Percentiles rank a stretch among this genome's conserved stretches.
phyloP scores from a whole-genome alignment of 2,888 invertebrate species.

The Linnaemya vulpina region DNA sequence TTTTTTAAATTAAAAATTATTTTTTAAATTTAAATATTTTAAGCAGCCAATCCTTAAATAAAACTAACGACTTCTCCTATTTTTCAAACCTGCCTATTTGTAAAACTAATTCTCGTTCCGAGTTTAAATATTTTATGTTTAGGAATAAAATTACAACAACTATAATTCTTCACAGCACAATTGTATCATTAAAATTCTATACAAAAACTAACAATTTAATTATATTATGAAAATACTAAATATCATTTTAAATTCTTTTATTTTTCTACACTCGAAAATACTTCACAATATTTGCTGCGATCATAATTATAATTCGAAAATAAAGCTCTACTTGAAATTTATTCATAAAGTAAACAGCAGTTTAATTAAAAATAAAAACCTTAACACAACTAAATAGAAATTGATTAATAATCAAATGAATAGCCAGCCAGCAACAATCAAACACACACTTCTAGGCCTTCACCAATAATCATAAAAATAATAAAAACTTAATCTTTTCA shows the following conservation, averaged over 20 bases:
- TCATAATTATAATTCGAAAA: neutral
- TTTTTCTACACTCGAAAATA: neutral
- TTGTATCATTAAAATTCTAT: neutral
- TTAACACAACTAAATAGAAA: slow-evolving; percentile 44
- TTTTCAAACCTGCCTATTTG: too few species aligned
- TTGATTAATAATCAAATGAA: slow-evolving; percentile 42
- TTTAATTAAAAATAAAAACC: slow-evolving; percentile 9
- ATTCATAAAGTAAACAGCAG: neutral
- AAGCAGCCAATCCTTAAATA: too few species aligned
- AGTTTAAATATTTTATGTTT: too few species aligned
- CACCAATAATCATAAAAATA: slow-evolving; percentile 3
- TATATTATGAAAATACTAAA: neutral
- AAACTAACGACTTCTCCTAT: too few species aligned
- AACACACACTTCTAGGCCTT: slow-evolving; percentile 29
- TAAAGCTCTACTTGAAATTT: slow-evolving; percentile 28
- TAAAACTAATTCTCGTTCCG: too few species aligned
- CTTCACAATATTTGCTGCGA: neutral
- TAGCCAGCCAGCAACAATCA: neutral
- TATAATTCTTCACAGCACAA: too few species aligned
- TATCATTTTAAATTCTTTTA: slow-evolving; percentile 3
- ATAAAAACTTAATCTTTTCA: neutral
- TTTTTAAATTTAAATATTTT: too few species aligned
- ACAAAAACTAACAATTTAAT: slow-evolving; percentile 4
- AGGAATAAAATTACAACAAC: too few species aligned
- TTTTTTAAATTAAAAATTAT: too few species aligned